These are phyloP conservation scores for Aphelinus atriplicis DNA, from an alignment of 1,140 invertebrate genomes.

Conservation along the genomic window DNA sequence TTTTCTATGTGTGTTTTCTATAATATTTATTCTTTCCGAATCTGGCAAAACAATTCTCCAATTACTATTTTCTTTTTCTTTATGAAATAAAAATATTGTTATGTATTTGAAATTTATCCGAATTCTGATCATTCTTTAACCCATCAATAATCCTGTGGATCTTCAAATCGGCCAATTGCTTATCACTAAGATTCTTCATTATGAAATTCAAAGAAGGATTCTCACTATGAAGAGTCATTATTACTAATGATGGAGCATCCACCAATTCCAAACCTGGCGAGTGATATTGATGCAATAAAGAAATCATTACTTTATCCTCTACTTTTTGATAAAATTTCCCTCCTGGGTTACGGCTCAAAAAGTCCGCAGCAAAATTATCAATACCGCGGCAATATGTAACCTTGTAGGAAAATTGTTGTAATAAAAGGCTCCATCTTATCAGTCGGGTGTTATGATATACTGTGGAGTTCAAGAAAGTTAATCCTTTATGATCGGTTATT, in stretches of 20 bases:
- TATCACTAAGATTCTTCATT: background rate
- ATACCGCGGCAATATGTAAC: background rate
- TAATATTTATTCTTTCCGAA: background rate
- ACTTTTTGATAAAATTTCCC: background rate
- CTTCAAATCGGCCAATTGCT: background rate
- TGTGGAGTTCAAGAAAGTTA: conserved; percentile 58
- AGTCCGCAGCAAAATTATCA: conserved; percentile 1
- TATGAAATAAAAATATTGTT: conserved; percentile 12
- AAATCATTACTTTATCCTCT: background rate
- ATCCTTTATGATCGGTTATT: conserved; percentile 63
- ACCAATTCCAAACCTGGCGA: too few relatives aligned
- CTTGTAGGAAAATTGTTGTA: background rate
- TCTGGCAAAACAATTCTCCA: conserved; percentile 8
- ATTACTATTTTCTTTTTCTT: background rate
- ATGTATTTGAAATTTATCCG: conserved; percentile 2
- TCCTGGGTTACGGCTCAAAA: conserved; percentile 1
- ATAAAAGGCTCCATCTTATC: conserved; percentile 2
- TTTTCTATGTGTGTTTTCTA: conserved; percentile 16
- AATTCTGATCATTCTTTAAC: background rate
- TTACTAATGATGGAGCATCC: too few relatives aligned
- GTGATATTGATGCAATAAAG: background rate
- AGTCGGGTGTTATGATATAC: conserved; percentile 51
- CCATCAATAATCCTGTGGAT: too few relatives aligned
- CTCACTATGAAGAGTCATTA: too few relatives aligned
- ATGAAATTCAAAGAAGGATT: background rate